Base-by-base conservation (phyloP, 2,888 invertebrate genomes). In the Brachypterus glaber region DNA sequence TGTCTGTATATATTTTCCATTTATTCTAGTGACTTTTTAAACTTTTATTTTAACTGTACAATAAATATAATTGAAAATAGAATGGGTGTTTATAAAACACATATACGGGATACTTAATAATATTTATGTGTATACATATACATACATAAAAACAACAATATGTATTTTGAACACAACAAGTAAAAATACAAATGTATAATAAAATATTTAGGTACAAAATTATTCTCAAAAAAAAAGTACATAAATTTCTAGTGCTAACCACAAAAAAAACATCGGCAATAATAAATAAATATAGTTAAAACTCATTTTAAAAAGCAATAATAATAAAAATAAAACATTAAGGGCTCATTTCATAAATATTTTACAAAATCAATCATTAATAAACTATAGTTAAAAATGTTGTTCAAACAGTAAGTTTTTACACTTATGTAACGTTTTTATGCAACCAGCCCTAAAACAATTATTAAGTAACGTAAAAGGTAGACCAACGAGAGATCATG, bases 1-100 rank as follows among this genome's bases (percentile, higher is more conserved):
- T n/a, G n/a, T n/a, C n/a, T n/a, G n/a, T n/a, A n/a, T n/a, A n/a
- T n/a, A n/a, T n/a, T n/a, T n/a, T n/a, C n/a, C n/a, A n/a, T n/a
- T n/a, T n/a, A n/a, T n/a, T n/a, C n/a, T n/a, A n/a, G n/a, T n/a
- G n/a, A n/a, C n/a, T n/a, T n/a, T n/a, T n/a, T n/a, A n/a, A n/a
- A n/a, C n/a, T n/a, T n/a, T n/a, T n/a, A n/a, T n/a, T n/a, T n/a
- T n/a, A n/a, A n/a, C n/a, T n/a, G n/a, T n/a, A n/a, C n/a, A n/a
- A n/a, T n/a, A n/a, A n/a, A n/a, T n/a, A n/a, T n/a, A n/a, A n/a
- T n/a, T n/a, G n/a, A n/a, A n/a, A n/a, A n/a, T n/a, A n/a, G n/a
- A n/a, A n/a, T n/a, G n/a, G n/a, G n/a, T n/a, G n/a, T n/a, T n/a
- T 60, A 64, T 64, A 62, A 66, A 64, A 64, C 63, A 65, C 60